Evolutionary conservation across 2,888 invertebrate species (phyloP), one percentile per base, ranked within the genome.

Genomic region (Pyrocoelia pectoralis): DNA sequence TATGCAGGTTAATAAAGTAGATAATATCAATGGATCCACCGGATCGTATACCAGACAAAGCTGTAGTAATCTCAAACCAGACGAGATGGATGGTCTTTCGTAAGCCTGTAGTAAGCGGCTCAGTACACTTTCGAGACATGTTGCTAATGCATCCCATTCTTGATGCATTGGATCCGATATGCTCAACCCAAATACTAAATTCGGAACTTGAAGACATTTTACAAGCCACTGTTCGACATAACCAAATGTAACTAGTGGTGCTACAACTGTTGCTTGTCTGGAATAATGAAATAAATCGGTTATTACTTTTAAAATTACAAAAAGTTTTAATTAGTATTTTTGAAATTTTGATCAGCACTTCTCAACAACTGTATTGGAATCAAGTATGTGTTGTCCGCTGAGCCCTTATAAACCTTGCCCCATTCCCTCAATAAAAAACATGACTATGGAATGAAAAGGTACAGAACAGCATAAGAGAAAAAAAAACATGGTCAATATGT

Each of bases 1-100:
- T 69, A 97, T 91, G 81, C 95, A 94, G 0, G 96, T 96, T n/a
- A 97, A 83, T 58, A 95, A 81, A 52, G 92, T 88, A 0, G 96
- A 96, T 17, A 93, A 83, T 54, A 95, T 86, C 66, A 93, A 83
- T 1, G 96, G 93, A 81, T 95, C 92, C 57, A 84, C 86, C 0
- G 93, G 93, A 61, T 90, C 85, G 75, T 90, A 87, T 24, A 86
- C 85, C 57, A 96, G 84, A 77, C 94, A 94, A 70, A 91, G 84
- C 79, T 92, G 90, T 60, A 97, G 83, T 54, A 97, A 83, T 64
- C 60, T 86, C 61, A 95, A 82, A 0, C 95, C 95, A 18, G 88
- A 86, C 55, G 88, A 84, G 10, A 92, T 90, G 58, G 88, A 86
- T 0, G 94, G 93, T 19, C 93, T 86, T 73, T 91, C 91, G 48